Evolutionary conservation across 2,797 vertebrate species (phyloP), one percentile per base, ranked within the genome.

Genomic region (Taeniopygia guttata): DNA sequence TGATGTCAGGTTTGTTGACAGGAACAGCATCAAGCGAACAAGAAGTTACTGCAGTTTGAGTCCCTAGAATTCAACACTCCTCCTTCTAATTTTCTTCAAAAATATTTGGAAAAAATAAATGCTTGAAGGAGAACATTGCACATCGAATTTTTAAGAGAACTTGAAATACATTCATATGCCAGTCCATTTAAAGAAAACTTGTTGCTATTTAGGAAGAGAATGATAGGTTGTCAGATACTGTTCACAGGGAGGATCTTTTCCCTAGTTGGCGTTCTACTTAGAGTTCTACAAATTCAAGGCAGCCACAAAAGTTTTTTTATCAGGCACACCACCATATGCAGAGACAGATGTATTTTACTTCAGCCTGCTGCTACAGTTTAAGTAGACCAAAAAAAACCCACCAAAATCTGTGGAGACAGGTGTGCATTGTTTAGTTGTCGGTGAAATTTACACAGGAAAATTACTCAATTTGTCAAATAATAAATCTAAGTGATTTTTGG

Each of bases 261-360:
- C 49, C 38, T 38, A 45, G 36, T 16, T 64, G 60, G 79, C 76
- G 54, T 43, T 58, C 51, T 43, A 29, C 46, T 21, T 32, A 7
- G 84, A 91, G 56, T 70, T 81, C 77, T 64, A 84, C 43, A 68
- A 68, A 91, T 59, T 68, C 70, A 60, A 19, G 14, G 20, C 58
- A 91, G 58, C 11, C 60, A 55, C 1, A 1, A 48, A 84, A 70
- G 52, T 40, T 75, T 84, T 70, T 36, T n/a, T 68, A 72, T 67
- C 87, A 93, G 42, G 55, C 82, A 86, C 23, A 76, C 38, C 69
- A 43, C 83, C 94, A 95, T 91, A 95, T 77, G 87, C 86, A 93
- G 40, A 88, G 42, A 94, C 91, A 95, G 89, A 95, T 94, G 84
- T 79, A 94, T 76, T 93, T 91, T 84, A 84, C 76, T 95, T 92